Evolutionary conservation across 2,888 invertebrate genomes (phyloP), one percentile per base, ranked within the genome.

Genomic region (Drosophila diplacantha): DNA sequence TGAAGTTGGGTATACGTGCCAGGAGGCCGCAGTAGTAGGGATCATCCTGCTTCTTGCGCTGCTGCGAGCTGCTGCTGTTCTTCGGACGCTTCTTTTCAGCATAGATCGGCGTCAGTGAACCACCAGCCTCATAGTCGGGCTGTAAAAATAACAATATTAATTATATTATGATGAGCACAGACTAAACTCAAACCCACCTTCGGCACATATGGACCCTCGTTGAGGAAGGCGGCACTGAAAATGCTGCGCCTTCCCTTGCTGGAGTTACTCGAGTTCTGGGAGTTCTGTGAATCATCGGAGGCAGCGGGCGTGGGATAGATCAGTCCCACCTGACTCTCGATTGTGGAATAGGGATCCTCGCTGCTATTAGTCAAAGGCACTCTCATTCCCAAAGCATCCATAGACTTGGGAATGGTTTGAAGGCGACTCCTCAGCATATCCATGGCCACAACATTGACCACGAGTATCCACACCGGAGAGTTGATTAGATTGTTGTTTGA

Each of bases 381-480:
- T 54, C 84, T 85, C 69, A 81, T 72, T 43, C 86, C 85, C 41
- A 85, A 71, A 20, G 81, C 81, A 71, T 87, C 87, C 59, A 87
- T 24, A 16, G 81, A 85, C 56, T 87, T 87, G 84, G 92, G 92
- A 63, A 87, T 60, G 34, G 85, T 63, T 59, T 92, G 92, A 65
- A 93, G 87, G 86, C 92, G 92, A 70, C 92, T 91, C 86, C 92
- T 93, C 73, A 95, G 90, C 92, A 93, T 93, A 83, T 94, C 93
- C 85, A 95, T 90, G 73, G 95, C 95, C 69, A 93, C 92, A 53
- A 95, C 91, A 86, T 94, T 95, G 78, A 95, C 91, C 81, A 95
- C 91, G 86, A 94, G 91, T 75, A 94, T 91, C 95, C 95, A 95
- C 61, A 93, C 91, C 24, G 94, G 94, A 69, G 93, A 93, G 74